Base-by-base conservation (phyloP, 2,888 invertebrate species). In the Cryptocephalus moraei region DNA sequence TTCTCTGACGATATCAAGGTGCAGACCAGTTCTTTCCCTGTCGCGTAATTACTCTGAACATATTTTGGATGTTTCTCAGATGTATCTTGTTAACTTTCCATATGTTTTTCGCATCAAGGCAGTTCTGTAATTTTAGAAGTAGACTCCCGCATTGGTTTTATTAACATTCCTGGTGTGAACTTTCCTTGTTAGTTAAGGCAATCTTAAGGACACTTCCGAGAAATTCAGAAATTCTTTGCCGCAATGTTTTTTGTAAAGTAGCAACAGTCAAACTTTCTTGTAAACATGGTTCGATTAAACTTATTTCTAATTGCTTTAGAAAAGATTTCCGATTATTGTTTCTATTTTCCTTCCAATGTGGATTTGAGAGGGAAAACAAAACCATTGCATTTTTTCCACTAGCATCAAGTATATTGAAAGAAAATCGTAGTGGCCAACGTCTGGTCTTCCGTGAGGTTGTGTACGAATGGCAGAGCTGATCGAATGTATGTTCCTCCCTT, bases 251-350 rank as follows among this genome's bases (percentile, higher is more conserved):
- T 43, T 43, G 32, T 43, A 43, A 43, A 33, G 43, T 43, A 43
- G 43, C 43, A 32, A 43, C 43, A 11, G 43, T 43, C 43, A 43
- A 43, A 11, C 43, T 32, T 43, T 43, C 43, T 43, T 43, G 43
- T 43, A 43, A 43, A 43, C 43, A 43, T 43, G 43, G 43, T 43
- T 43, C 33, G 33, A 43, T 43, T 43, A 43, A 12, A 36, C 36
- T 12, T 6, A 36, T 36, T 36, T 6, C 36, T 4, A 36, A 36
- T 12, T 36, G 12, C 36, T 36, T 36, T 12, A 36, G 12, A 6
- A 36, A 36, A 36, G 36, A 36, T 36, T n/a, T 36, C 6, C 36
- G 36, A 36, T 36, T 36, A 36, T 36, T 36, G 3, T 12, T 36
- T 6, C 36, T 36, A 36, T 36, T 12, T 36, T 36, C 36, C 36